Evolutionary conservation across 1,140 invertebrate species (phyloP).

Genomic region (Heliothis virescens): DNA sequence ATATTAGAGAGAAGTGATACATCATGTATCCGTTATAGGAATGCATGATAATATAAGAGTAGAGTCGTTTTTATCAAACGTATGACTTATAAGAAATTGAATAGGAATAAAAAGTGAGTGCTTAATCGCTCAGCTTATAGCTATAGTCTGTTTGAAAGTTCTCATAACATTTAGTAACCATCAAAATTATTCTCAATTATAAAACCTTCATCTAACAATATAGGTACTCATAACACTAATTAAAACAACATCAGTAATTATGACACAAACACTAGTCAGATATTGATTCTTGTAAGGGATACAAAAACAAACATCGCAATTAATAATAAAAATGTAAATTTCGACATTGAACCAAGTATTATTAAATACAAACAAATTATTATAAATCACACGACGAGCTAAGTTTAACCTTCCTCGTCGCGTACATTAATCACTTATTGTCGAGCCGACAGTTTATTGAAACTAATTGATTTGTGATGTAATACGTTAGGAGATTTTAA

Average conservation of each 20-base stretch:
- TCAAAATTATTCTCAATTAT: too few species aligned
- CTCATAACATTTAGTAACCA: too few species aligned
- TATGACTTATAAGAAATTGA: too few species aligned
- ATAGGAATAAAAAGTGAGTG: too few species aligned
- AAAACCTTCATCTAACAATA: too few species aligned
- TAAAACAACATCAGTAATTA: constrained; percentile 3
- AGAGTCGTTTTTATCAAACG: too few species aligned
- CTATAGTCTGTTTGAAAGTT: too few species aligned
- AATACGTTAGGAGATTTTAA: constrained; percentile 2
- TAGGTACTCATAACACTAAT: too few species aligned
- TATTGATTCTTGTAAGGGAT: constrained; percentile 4
- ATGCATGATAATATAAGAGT: too few species aligned
- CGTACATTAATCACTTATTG: constrained; percentile 42
- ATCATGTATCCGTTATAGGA: too few species aligned
- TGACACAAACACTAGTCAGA: constrained; percentile 7
- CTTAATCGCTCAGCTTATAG: too few species aligned
- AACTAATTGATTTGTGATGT: constrained; percentile 48
- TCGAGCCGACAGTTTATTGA: constrained; percentile 42
- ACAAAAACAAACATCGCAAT: constrained; percentile 41
- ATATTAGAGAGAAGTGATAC: too few species aligned
- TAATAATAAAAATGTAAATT: constrained; percentile 46
- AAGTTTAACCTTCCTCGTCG: constrained; percentile 40
- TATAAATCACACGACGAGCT: constrained; percentile 32
- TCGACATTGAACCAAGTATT: constrained; percentile 43
- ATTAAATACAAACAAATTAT: constrained; percentile 46